Evolutionary conservation across 2,888 invertebrate genomes (phyloP).

Genomic region (Tolmerus cingulatus): DNA sequence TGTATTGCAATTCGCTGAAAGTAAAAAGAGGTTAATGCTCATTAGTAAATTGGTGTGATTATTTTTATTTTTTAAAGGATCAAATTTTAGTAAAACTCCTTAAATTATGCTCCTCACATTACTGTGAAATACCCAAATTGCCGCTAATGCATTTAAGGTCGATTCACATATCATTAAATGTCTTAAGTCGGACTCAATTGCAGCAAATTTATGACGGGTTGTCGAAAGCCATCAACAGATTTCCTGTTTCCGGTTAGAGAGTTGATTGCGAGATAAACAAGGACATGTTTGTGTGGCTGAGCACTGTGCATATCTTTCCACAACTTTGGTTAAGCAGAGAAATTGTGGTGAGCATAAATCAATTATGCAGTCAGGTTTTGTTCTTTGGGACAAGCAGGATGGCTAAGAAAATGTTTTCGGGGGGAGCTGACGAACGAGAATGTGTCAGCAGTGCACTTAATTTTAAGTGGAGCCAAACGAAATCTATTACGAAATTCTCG

Average conservation of each 20-base stretch:
- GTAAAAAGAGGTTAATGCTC: background rate
- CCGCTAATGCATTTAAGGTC: background rate
- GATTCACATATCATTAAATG: background rate
- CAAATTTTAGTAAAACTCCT: background rate
- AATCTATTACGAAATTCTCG: background rate
- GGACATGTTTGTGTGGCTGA: background rate
- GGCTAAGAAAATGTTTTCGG: background rate
- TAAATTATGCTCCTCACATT: background rate
- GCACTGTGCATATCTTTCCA: background rate
- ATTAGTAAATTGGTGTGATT: background rate
- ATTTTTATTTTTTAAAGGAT: background rate
- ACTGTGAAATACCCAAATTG: background rate
- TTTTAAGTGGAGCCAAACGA: background rate
- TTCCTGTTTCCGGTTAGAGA: constrained; percentile 28
- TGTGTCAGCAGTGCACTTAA: background rate
- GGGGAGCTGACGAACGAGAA: background rate
- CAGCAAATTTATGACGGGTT: constrained; percentile 7
- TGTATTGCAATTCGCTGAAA: background rate
- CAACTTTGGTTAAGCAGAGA: background rate
- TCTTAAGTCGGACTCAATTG: constrained; percentile 6
- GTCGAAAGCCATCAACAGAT: constrained; percentile 36
- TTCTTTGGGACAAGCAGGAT: background rate
- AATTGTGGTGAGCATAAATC: constrained; percentile 4
- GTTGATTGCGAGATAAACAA: background rate
- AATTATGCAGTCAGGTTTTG: background rate